Percentiles rank a stretch among this genome's conserved stretches.
These are phyloP conservation scores for Brachyhypopomus occidentalis DNA, from an alignment of 2,113 vertebrate genomes.

Conservation along the genomic window DNA sequence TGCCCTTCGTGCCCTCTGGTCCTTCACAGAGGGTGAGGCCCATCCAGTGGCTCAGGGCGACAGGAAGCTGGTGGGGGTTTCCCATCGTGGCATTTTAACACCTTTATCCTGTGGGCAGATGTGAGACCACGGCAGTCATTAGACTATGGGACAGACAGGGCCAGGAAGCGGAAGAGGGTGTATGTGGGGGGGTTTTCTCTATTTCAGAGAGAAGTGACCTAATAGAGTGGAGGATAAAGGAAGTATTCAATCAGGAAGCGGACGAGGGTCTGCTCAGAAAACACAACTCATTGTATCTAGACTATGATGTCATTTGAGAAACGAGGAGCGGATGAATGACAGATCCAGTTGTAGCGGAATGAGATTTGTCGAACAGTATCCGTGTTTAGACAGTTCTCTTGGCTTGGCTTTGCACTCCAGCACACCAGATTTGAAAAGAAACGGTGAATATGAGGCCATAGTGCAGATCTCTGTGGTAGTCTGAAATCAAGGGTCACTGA, in stretches of 20 bases:
- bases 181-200: conserved; percentile 20
- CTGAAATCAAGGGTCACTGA: no score
- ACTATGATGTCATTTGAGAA: conserved; percentile 60
- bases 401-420: no score
- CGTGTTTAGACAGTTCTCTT: no score
- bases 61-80: conserved; percentile 54
- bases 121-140: not conserved
- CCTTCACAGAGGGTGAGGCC: conserved; percentile 20
- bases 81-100: conserved; percentile 24
- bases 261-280: conserved; percentile 44
- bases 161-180: conserved; percentile 39
- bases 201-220: conserved; percentile 34
- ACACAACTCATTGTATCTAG: conserved; percentile 62
- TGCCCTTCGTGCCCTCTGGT: no score
- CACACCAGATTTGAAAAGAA: no score
- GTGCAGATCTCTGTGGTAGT: no score
- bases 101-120: conserved; percentile 48
- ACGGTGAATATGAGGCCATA: no score
- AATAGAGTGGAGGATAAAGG: conserved; percentile 39
- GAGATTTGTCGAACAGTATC: no score
- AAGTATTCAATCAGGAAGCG: conserved; percentile 51
- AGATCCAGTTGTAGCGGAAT: no score
- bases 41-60: conserved; percentile 56
- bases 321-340: not conserved
- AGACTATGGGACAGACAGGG: not conserved